A percentile compares a stretch with the other conserved stretches of the same genome.
These are phyloP conservation scores for Malurus leucopterus DNA, from an alignment of 2,797 vertebrate species.

Conservation along the genomic window DNA sequence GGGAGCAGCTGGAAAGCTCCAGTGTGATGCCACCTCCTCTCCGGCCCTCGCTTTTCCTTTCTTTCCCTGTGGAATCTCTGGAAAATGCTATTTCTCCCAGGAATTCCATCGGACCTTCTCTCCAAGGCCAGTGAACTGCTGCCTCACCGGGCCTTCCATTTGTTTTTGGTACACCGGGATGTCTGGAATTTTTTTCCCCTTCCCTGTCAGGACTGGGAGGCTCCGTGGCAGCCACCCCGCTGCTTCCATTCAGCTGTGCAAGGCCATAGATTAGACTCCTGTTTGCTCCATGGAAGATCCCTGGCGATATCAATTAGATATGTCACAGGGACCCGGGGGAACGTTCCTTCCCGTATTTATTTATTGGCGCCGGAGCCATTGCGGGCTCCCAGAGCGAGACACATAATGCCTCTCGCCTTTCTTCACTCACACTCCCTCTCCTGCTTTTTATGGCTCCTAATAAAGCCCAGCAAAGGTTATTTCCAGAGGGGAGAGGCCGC, in stretches of 20 bases:
- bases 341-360: conserved; percentile 47
- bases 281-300: conserved; percentile 59
- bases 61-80: background rate
- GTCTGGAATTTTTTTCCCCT: conserved; percentile 60
- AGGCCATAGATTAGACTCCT: conserved; percentile 66
- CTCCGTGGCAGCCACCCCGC: conserved; percentile 44
- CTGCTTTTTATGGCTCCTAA: conserved; percentile 7
- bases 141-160: conserved; percentile 23
- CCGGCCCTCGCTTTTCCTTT: background rate
- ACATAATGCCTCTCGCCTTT: conserved; percentile 5
- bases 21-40: background rate
- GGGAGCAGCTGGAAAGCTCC: background rate
- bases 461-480: conserved; percentile 13
- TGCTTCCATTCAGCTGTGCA: conserved; percentile 60
- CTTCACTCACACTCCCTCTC: conserved; percentile 1
- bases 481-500: background rate
- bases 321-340: conserved; percentile 49
- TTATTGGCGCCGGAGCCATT: conserved; percentile 30
- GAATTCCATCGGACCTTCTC: background rate
- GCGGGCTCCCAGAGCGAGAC: background rate
- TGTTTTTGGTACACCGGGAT: conserved; percentile 39
- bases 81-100: rapidly evolving
- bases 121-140: background rate
- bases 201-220: conserved; percentile 55
- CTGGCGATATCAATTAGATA: conserved; percentile 63